Conservation (phyloP, 2,113 vertebrate species). For the Amphilophus citrinellus region DNA sequence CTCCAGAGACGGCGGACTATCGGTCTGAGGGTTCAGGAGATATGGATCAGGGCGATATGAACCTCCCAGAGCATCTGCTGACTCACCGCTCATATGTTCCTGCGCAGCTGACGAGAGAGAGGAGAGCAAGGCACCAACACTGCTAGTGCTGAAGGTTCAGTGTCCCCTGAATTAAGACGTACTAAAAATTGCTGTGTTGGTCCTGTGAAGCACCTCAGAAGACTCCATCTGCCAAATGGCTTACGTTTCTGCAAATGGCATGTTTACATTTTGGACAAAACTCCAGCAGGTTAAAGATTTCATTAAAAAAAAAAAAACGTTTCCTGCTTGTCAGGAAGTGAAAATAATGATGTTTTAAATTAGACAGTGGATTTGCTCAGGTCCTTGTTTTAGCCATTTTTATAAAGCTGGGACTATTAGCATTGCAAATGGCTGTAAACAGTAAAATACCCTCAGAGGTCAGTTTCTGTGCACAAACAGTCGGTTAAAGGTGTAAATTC, state of each 20-base stretch:
- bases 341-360: neutral
- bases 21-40: conserved; percentile 15
- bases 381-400: too few species aligned
- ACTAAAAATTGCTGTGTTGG: neutral
- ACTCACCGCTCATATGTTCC: conserved; percentile 19
- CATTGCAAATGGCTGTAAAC: neutral
- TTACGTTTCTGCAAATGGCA: neutral
- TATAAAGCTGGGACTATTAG: neutral
- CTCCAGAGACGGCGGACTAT: neutral
- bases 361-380: neutral
- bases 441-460: neutral
- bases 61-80: conserved; percentile 65
- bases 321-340: neutral
- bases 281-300: neutral
- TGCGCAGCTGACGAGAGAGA: conserved; percentile 21
- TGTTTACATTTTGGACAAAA: neutral
- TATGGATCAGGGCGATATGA: neutral
- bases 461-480: too few species aligned
- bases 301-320: neutral
- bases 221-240: neutral
- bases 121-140: neutral
- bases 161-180: neutral
- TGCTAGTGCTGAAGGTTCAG: neutral
- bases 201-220: neutral
- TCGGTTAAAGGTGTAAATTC: neutral